A percentile compares a stretch with the other conserved stretches of the same genome.
These are phyloP conservation scores for Brenthis ino DNA, from an alignment of 2,888 invertebrate genomes.

Conservation along the genomic window DNA sequence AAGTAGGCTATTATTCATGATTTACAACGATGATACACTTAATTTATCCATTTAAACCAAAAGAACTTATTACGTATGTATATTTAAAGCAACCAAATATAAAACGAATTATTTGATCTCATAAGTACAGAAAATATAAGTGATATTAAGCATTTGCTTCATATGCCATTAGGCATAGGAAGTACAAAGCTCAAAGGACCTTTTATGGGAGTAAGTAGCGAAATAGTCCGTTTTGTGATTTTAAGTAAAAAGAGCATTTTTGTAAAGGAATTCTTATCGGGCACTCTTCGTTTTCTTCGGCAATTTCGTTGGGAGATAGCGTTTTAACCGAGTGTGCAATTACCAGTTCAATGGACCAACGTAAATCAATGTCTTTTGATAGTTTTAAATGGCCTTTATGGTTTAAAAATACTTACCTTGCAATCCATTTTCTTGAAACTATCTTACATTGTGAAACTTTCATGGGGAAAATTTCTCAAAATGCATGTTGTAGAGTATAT, in stretches of 20 bases:
- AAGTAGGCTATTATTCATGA: no score
- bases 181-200: conserved; percentile 39
- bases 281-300: conserved; percentile 50
- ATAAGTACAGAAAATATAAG: not conserved
- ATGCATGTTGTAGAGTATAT: no score
- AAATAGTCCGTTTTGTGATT: conserved; percentile 41
- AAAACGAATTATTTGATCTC: no score
- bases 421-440: conserved; percentile 15
- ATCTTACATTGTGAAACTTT: conserved; percentile 3
- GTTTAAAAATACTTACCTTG: conserved; percentile 18
- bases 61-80: no score
- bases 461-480: not conserved
- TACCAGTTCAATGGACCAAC: conserved; percentile 52
- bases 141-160: conserved; percentile 22
- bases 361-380: conserved; percentile 50
- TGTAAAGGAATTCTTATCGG: conserved; percentile 49
- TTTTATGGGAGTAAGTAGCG: conserved; percentile 46
- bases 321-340: conserved; percentile 53
- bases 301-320: conserved; percentile 48
- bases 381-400: conserved; percentile 22
- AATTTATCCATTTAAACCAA: no score
- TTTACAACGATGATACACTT: no score
- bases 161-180: conserved; percentile 50
- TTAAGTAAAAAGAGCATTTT: conserved; percentile 38
- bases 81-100: no score